Conservation (phyloP, 2,888 invertebrate species). For the Lithophane socia region DNA sequence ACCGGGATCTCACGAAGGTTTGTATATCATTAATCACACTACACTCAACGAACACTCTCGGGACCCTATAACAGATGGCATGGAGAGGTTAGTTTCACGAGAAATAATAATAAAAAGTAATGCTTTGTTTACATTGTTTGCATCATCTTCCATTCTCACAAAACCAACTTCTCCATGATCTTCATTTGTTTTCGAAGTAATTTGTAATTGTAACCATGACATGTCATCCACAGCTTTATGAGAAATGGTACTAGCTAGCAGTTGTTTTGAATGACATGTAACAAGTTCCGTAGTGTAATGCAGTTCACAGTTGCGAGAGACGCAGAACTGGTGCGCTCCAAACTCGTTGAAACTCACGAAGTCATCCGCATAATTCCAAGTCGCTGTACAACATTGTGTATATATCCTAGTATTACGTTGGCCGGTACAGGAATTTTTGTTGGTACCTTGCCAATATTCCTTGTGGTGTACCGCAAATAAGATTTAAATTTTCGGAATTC, state of each 20-base stretch:
- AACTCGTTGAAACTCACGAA: conserved; percentile 76
- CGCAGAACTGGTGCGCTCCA: conserved; percentile 70
- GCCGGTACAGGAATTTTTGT: conserved; percentile 76
- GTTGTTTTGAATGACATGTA: conserved; percentile 74
- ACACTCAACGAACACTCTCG: conserved; percentile 34
- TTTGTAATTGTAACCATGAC: conserved; percentile 71
- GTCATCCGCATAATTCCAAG: conserved; percentile 77
- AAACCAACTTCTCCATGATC: conserved; percentile 80
- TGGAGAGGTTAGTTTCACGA: conserved; percentile 77
- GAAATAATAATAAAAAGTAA: conserved; percentile 64
- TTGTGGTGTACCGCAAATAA: conserved; percentile 82
- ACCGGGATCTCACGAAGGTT: conserved; percentile 94
- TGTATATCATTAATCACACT: conserved; percentile 66
- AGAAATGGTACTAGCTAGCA: conserved; percentile 71
- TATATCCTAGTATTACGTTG: conserved; percentile 73
- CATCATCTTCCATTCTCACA: conserved; percentile 75
- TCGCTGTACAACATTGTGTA: conserved; percentile 75
- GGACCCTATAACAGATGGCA: conserved; percentile 72
- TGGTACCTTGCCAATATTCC: conserved; percentile 82
- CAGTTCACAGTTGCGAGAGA: conserved; percentile 72
- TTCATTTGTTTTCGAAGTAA: conserved; percentile 70
- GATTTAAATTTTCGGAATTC: conserved; percentile 87
- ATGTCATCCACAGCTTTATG: conserved; percentile 80
- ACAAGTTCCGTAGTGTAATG: conserved; percentile 76
- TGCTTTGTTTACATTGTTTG: conserved; percentile 76